Conservation (phyloP, 2,888 invertebrate species). For the Drosophila ochracea region DNA sequence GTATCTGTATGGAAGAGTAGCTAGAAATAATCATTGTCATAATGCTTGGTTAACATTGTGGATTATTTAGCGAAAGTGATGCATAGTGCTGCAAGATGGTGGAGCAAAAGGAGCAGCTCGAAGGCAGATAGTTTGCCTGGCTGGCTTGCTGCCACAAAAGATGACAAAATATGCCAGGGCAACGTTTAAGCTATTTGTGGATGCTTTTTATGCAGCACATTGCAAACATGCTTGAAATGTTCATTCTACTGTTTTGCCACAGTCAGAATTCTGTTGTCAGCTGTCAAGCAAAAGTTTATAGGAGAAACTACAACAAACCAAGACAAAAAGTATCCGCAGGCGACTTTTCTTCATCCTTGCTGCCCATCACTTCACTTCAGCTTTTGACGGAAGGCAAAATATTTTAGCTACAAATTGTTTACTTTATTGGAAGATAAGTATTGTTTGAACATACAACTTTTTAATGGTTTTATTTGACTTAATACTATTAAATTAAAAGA, state of each 20-base stretch:
- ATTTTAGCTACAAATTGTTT: constrained; percentile 6
- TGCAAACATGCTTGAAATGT: constrained; percentile 40
- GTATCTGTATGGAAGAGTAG: no score
- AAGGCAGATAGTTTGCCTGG: constrained; percentile 37
- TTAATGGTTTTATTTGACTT: neutral
- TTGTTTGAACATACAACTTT: neutral
- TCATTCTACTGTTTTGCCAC: constrained; percentile 6
- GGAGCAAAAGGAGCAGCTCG: constrained; percentile 16
- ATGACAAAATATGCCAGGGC: constrained; percentile 52
- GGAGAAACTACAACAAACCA: constrained; percentile 21
- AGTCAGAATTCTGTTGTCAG: constrained; percentile 38
- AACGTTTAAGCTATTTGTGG: constrained; percentile 50
- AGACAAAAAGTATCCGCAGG: constrained; percentile 20
- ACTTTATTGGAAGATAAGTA: neutral
- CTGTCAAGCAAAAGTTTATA: constrained; percentile 33
- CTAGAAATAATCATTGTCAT: neutral
- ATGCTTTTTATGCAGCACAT: constrained; percentile 43
- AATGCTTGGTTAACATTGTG: neutral
- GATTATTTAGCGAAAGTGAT: neutral
- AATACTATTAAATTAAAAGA: neutral
- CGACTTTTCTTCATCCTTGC: constrained; percentile 8
- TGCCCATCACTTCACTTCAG: neutral
- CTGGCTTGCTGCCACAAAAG: constrained; percentile 43
- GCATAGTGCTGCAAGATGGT: neutral
- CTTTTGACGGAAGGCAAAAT: constrained; percentile 7